Evolutionary conservation across 2,888 invertebrate genomes (phyloP).

Genomic region (Calliphora vomitoria): DNA sequence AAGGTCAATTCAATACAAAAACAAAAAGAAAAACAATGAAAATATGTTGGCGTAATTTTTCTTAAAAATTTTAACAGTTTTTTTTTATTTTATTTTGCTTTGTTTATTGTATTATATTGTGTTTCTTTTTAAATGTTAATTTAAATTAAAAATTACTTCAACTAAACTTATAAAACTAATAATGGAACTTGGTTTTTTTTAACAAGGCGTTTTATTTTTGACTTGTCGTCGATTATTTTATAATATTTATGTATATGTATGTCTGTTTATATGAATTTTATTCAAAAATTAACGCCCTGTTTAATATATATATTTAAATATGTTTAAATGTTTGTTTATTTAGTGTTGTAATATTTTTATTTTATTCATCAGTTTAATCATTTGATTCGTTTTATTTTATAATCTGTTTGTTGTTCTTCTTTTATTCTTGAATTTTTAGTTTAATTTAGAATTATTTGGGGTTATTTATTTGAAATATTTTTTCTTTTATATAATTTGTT

Average conservation of each 20-base stretch:
- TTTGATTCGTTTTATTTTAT: neutral
- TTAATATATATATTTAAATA: constrained; percentile 8
- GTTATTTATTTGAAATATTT: neutral
- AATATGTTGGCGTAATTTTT: neutral
- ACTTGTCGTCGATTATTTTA: neutral
- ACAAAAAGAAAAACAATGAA: constrained; percentile 2
- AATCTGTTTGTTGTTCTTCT: neutral
- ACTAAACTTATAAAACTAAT: constrained; percentile 74
- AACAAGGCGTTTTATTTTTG: constrained; percentile 20
- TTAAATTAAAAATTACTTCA: constrained; percentile 62
- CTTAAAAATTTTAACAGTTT: constrained; percentile 24
- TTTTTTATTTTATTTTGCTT: constrained; percentile 2
- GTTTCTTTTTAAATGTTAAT: constrained; percentile 6
- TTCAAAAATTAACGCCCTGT: constrained; percentile 42
- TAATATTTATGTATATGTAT: no score
- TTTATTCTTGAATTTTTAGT: neutral
- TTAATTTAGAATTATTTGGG: constrained; percentile 5
- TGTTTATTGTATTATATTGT: neutral
- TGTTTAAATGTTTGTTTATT: constrained; percentile 27
- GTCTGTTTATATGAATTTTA: neutral
- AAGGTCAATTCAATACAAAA: constrained; percentile 31
- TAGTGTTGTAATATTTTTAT: neutral
- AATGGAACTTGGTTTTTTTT: constrained; percentile 70
- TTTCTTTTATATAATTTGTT: constrained; percentile 7
- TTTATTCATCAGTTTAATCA: constrained; percentile 12